These are phyloP conservation scores for Greenwoodochromis staneri DNA, from an alignment of 2,113 vertebrate genomes.

Conservation along the genomic window DNA sequence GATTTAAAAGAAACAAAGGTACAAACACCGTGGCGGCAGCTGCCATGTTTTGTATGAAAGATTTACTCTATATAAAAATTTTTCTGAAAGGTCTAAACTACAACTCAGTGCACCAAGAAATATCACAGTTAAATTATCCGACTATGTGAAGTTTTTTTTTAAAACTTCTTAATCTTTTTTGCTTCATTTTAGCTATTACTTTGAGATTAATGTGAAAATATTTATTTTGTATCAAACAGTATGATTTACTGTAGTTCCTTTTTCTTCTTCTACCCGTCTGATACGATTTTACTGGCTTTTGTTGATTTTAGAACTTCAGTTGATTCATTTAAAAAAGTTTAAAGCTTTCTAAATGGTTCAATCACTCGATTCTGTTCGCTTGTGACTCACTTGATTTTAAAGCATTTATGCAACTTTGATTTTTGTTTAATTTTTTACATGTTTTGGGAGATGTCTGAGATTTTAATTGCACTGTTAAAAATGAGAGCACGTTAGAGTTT, in stretches of 20 bases:
- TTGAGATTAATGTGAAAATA: not conserved
- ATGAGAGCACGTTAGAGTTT: not conserved
- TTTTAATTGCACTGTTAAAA: not conserved
- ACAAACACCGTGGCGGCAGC: not conserved
- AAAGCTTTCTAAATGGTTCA: not conserved
- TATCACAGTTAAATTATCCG: not conserved
- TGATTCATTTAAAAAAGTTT: not conserved
- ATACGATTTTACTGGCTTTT: not conserved
- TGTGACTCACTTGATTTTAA: not conserved
- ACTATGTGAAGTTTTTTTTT: not conserved
- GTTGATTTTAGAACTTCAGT: not conserved
- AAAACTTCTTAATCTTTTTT: not conserved
- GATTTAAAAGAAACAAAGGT: not conserved
- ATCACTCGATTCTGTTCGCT: not conserved
- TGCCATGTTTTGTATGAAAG: not conserved
- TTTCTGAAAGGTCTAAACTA: not conserved
- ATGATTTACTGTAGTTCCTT: not conserved
- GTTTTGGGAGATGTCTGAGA: not conserved
- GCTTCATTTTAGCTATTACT: not conserved
- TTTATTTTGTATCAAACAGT: not conserved
- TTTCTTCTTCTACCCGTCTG: not conserved
- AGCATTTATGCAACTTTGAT: not conserved
- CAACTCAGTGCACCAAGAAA: not conserved
- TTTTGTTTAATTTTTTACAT: not conserved
- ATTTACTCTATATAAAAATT: rapidly evolving